phyloP scores from a whole-genome alignment of 2,113 vertebrate species.

The Crotalus helleri region DNA sequence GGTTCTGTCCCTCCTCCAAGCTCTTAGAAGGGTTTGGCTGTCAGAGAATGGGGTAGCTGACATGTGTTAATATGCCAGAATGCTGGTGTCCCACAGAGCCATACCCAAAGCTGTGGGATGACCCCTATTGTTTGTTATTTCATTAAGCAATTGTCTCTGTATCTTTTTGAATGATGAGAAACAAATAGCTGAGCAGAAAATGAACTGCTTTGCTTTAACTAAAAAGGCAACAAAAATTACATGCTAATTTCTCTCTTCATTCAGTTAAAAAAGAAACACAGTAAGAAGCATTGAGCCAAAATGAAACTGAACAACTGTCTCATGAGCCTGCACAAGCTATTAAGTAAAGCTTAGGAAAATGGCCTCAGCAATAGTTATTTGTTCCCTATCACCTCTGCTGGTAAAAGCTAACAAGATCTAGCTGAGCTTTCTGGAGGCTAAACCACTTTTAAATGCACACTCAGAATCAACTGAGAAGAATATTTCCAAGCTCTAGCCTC shows the following conservation, averaged over 20 bases:
- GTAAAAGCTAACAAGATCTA: not conserved
- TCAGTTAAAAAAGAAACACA: not conserved
- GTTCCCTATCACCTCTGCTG: not conserved
- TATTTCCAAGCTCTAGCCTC: not conserved
- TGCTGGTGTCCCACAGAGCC: not conserved
- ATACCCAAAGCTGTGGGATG: not conserved
- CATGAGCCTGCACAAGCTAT: not conserved
- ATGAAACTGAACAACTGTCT: not conserved
- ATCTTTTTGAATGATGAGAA: conserved; percentile 3
- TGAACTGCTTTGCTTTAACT: not conserved
- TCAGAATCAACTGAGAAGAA: not conserved
- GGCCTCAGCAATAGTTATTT: not conserved
- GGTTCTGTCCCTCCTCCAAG: not conserved
- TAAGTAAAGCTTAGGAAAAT: not conserved
- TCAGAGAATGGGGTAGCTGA: not conserved
- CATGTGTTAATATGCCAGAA: conserved; percentile 7
- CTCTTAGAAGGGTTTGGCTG: not conserved
- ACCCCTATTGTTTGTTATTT: conserved; percentile 17
- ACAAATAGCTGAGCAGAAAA: not conserved
- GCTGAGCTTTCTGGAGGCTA: not conserved
- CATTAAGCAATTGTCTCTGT: not conserved
- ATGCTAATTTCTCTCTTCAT: conserved; percentile 7
- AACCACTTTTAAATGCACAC: not conserved
- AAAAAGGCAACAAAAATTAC: conserved; percentile 11
- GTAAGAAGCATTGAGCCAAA: not conserved